Evolutionary conservation across 2,797 vertebrate species (phyloP).

Genomic region (Onychomys arenicola): DNA sequence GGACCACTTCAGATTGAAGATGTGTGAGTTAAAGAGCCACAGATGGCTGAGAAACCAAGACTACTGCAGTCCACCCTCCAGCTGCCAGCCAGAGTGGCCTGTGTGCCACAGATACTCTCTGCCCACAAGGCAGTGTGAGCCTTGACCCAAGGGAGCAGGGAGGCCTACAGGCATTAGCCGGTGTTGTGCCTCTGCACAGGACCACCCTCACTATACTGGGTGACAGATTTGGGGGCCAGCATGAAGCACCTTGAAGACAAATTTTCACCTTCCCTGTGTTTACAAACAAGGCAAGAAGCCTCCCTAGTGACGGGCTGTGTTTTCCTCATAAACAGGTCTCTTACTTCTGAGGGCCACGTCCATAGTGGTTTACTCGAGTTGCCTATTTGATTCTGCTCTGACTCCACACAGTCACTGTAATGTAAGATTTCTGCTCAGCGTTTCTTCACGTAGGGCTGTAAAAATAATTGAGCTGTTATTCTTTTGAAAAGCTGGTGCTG

Average conservation of each 20-base stretch:
- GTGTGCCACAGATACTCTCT: background rate
- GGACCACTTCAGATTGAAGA: rapidly evolving
- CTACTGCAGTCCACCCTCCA: background rate
- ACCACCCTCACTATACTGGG: background rate
- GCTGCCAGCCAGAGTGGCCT: background rate
- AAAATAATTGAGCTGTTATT: background rate
- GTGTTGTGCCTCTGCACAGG: rapidly evolving
- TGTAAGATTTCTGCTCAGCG: background rate
- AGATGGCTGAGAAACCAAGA: background rate
- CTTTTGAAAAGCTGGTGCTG: background rate
- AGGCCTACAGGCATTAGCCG: background rate
- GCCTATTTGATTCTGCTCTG: background rate
- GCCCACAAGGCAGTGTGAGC: rapidly evolving
- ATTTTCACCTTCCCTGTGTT: background rate
- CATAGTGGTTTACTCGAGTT: background rate
- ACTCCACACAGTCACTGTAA: background rate
- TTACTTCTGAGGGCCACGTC: background rate
- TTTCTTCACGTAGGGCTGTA: background rate
- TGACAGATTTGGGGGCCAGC: rapidly evolving
- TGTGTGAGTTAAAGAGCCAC: rapidly evolving
- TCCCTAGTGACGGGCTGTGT: rapidly evolving
- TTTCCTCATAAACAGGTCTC: background rate
- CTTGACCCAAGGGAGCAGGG: background rate
- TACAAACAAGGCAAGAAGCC: background rate
- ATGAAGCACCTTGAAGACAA: rapidly evolving